A percentile compares a stretch with the other conserved stretches of the same genome.
These are phyloP conservation scores for Crocidura indochinensis DNA, from an alignment of 2,797 vertebrate genomes.

Conservation along the genomic window DNA sequence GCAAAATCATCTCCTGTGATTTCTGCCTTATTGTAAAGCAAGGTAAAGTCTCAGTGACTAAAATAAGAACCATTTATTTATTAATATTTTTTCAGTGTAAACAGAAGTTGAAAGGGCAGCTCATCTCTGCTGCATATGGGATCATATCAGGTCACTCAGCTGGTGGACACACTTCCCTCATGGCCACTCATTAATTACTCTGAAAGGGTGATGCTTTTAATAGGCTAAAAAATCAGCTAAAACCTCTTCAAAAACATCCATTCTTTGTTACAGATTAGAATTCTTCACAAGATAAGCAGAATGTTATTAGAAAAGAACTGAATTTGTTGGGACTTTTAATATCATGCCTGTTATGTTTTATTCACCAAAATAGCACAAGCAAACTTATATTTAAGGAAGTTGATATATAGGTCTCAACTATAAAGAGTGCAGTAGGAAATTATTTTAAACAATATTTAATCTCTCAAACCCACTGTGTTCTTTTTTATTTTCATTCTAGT, in stretches of 20 bases:
- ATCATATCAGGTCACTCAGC: background rate
- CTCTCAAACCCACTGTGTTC: background rate
- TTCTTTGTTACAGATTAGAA: background rate
- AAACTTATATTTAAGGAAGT: background rate
- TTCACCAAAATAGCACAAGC: background rate
- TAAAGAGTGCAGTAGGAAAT: background rate
- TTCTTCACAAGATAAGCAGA: background rate
- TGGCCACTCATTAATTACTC: background rate
- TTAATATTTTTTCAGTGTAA: background rate
- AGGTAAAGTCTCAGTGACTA: background rate
- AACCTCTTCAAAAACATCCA: too few species aligned
- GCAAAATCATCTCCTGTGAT: background rate
- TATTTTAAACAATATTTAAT: background rate
- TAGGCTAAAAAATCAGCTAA: background rate
- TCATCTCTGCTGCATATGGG: background rate
- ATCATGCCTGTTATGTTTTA: background rate
- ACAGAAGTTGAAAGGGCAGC: background rate
- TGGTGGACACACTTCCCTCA: background rate
- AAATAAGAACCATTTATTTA: conserved; percentile 18
- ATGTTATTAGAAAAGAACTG: background rate
- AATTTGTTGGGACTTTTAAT: background rate
- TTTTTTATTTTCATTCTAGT: conserved; percentile 11
- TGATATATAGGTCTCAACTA: background rate
- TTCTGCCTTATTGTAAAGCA: conserved; percentile 3
- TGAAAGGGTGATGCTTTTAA: background rate